Evolutionary conservation across 2,888 invertebrate species (phyloP).

Genomic region (Trileptium ribeirensis): DNA sequence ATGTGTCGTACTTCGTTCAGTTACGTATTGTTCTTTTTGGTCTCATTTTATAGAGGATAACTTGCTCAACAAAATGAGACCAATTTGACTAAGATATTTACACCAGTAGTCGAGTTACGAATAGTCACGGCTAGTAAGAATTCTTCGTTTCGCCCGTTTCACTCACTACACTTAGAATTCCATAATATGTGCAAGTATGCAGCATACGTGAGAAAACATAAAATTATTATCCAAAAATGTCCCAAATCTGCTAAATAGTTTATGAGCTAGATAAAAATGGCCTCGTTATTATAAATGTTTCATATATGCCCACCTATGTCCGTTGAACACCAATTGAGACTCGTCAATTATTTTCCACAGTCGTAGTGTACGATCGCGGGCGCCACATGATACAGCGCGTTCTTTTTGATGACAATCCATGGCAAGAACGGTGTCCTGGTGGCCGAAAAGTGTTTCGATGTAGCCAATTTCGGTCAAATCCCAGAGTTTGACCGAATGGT

Average conservation of each 20-base stretch:
- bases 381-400: constrained; percentile 78
- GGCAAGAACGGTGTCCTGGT: constrained; percentile 74
- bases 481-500: constrained; percentile 76
- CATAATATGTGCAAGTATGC: constrained; percentile 32
- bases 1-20: too few species aligned
- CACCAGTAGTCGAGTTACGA: too few species aligned
- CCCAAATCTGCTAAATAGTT: background rate
- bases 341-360: constrained; percentile 97
- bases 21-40: too few species aligned
- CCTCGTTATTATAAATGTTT: background rate
- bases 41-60: too few species aligned
- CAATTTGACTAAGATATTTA: too few species aligned
- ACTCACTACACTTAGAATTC: too few species aligned
- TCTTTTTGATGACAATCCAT: constrained; percentile 81
- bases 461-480: constrained; percentile 90
- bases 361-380: constrained; percentile 73
- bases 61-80: too few species aligned
- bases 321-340: constrained; percentile 87
- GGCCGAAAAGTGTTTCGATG: constrained; percentile 88
- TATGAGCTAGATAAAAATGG: background rate
- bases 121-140: too few species aligned
- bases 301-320: constrained; percentile 57
- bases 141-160: too few species aligned
- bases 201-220: constrained; percentile 26
- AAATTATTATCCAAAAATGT: too few species aligned